phyloP scores from a whole-genome alignment of 2,888 invertebrate species.

The Tupiocoris notatus region DNA sequence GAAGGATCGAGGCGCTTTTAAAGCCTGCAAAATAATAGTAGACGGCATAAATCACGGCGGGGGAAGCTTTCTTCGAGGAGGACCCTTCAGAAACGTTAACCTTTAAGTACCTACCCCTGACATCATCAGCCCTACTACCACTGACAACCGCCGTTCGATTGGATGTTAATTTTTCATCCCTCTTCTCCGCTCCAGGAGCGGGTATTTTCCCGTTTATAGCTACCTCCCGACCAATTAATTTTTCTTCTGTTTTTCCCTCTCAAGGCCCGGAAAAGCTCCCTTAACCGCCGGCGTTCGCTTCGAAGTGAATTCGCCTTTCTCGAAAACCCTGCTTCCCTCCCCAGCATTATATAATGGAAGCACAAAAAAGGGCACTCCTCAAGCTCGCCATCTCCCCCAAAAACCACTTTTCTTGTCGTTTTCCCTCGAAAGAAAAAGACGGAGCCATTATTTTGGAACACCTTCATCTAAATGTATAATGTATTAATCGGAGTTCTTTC shows the following conservation, averaged over 20 bases:
- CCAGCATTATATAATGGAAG: conserved; percentile 9
- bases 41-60: background rate
- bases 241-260: background rate
- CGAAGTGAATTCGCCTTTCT: background rate
- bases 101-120: background rate
- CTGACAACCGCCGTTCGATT: conserved; percentile 12
- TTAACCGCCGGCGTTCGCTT: background rate
- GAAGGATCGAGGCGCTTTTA: background rate
- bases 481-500: background rate
- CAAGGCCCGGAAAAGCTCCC: background rate
- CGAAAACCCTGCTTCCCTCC: background rate
- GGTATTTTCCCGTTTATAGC: background rate
- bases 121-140: background rate
- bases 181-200: background rate
- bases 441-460: conserved; percentile 26
- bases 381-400: background rate
- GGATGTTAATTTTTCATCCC: conserved; percentile 40
- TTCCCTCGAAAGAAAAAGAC: background rate
- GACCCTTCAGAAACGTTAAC: background rate
- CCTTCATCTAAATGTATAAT: conserved; percentile 36
- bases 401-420: background rate
- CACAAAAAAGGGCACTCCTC: background rate
- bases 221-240: conserved; percentile 29
- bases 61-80: background rate
- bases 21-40: background rate